Evolutionary conservation across 1,140 invertebrate genomes (phyloP).

Genomic region (Harlomillsia oculata): DNA sequence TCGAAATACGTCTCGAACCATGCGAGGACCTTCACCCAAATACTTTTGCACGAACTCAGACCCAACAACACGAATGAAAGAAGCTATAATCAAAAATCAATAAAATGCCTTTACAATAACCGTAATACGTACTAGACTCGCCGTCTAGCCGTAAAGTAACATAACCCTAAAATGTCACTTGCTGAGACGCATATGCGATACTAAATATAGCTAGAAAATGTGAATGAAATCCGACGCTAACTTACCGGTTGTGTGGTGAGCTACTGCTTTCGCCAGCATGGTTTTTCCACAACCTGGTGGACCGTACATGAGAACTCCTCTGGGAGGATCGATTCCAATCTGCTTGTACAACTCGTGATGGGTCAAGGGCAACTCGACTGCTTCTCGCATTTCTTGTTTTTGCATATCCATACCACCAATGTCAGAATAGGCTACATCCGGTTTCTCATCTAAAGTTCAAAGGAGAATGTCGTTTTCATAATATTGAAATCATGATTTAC

Average conservation of each 20-base stretch:
- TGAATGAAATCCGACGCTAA: too few species aligned
- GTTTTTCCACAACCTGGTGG: conserved; percentile 96
- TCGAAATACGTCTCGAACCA: conserved; percentile 98
- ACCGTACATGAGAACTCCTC: conserved; percentile 97
- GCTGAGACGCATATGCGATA: not conserved
- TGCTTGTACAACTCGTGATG: conserved; percentile 99
- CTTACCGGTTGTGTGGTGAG: conserved; percentile 86
- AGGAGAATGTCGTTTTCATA: not conserved
- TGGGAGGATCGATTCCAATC: conserved; percentile 91
- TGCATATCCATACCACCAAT: conserved; percentile 99
- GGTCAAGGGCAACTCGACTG: conserved; percentile 93
- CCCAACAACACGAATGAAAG: conserved; percentile 96
- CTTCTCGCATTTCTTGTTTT: conserved; percentile 98
- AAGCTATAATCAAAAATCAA: conserved; percentile 51
- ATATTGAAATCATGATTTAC: too few species aligned
- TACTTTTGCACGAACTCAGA: conserved; percentile 99
- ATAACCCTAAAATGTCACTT: not conserved
- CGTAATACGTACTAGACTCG: not conserved
- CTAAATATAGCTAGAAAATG: too few species aligned
- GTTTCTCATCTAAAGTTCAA: conserved; percentile 87
- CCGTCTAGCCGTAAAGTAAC: not conserved
- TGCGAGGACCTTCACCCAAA: conserved; percentile 94
- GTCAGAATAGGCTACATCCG: conserved; percentile 91
- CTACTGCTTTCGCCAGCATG: conserved; percentile 98
- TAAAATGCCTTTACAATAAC: not conserved